Evolutionary conservation across 2,888 invertebrate genomes (phyloP), one percentile per base, ranked within the genome.

Genomic region (Amaurobius ferox): DNA sequence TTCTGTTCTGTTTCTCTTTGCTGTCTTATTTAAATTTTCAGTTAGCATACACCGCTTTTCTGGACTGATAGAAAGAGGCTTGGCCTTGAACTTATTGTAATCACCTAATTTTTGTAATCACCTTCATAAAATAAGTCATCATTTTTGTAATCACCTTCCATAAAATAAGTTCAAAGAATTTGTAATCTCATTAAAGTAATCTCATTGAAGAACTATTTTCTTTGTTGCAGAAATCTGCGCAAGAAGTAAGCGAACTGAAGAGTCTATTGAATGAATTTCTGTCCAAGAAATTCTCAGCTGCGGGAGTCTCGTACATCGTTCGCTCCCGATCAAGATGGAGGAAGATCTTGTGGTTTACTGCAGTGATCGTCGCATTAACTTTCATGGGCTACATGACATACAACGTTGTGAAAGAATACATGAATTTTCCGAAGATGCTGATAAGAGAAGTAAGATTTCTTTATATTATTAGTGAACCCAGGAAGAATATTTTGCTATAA

Each of bases 371-470:
- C 5, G 32, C 86, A 7, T 39, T 66, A 11, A n/a, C 32, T 1
- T 86, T 86, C 44, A 86, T 79, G 86, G 86, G 86, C 13, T 86
- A 86, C 48, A 86, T 86, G 86, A 86, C 86, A 16, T 19, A 64
- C 19, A 86, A 86, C 9, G 86, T 86, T 0, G 9, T 86, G 0
- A n/a, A 29, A 16, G 86, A 86, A 62, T 86, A 86, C 30, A n/a
- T 73, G 6, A 72, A 73, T 11, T 86, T 79, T 26, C 86, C 86
- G 1, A 86, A 86, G 35, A 86, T 79, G 79, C 76, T 86, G 2
- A 44, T 79, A 0, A 73, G 79, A 73, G 86, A 86, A 40, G 86
- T 86, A 66, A 79, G 74, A 67, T n/a, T 35, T 35, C 9, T 35
- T 35, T n/a, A n/a, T n/a, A n/a, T n/a, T n/a, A n/a, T n/a, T n/a